These are phyloP conservation scores for Drosophila meridiana DNA, from an alignment of 2,888 invertebrate species.

Conservation along the genomic window DNA sequence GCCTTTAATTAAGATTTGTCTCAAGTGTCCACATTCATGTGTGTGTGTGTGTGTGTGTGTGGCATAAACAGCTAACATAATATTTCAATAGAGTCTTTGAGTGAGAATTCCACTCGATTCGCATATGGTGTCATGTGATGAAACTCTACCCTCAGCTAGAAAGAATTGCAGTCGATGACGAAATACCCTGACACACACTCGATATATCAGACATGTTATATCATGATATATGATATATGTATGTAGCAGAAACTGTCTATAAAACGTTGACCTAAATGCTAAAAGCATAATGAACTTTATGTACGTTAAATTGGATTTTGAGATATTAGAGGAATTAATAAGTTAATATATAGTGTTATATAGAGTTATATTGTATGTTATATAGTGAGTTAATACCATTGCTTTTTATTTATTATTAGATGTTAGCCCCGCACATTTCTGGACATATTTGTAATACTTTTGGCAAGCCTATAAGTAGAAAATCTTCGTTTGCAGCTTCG, in stretches of 20 bases:
- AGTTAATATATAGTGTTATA: neutral
- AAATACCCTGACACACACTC: neutral
- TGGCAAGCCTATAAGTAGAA: too few relatives aligned
- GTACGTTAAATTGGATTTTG: neutral
- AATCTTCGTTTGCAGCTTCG: too few relatives aligned
- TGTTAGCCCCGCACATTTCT: neutral
- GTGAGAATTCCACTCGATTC: neutral
- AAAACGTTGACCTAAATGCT: neutral
- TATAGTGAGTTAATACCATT: neutral
- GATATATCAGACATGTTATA: neutral
- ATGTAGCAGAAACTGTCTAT: neutral
- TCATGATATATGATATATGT: neutral
- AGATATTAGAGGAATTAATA: neutral
- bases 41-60: neutral
- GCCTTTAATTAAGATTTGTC: constrained; percentile 54
- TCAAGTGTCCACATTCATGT: constrained; percentile 34
- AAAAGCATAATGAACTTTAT: neutral
- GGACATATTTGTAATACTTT: too few relatives aligned
- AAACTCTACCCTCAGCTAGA: neutral
- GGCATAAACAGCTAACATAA: constrained; percentile 5
- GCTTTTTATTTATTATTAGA: too few relatives aligned
- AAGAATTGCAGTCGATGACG: neutral
- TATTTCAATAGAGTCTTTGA: constrained; percentile 14
- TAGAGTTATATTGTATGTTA: too few relatives aligned
- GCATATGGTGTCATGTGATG: constrained; percentile 7